Conservation (phyloP, 2,888 invertebrate species). For the Lasioglossum lativentre region DNA sequence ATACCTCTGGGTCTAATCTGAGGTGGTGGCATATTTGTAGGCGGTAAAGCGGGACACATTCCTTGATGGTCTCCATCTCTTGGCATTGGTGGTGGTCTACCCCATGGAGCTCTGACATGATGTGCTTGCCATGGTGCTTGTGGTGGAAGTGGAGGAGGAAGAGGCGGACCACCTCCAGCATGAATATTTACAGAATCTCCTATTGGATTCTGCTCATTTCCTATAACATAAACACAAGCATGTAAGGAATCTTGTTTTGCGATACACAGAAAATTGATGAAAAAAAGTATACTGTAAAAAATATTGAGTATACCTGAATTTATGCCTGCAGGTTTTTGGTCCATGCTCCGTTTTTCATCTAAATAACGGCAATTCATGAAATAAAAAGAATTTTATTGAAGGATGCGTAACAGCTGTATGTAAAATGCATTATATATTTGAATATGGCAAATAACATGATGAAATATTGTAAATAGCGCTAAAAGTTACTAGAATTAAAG, state of each 20-base stretch:
- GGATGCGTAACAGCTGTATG: constrained; percentile 37
- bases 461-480: constrained; percentile 61
- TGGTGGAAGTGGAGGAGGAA: constrained; percentile 69
- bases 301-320: constrained; percentile 76
- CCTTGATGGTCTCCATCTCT: constrained; percentile 75
- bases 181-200: constrained; percentile 73
- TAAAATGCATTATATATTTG: constrained; percentile 47
- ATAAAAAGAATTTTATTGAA: constrained; percentile 42
- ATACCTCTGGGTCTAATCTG: constrained; percentile 78
- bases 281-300: constrained; percentile 19
- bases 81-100: constrained; percentile 78
- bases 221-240: constrained; percentile 39
- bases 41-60: constrained; percentile 70
- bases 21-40: constrained; percentile 81
- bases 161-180: constrained; percentile 66
- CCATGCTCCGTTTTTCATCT: constrained; percentile 82
- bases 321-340: constrained; percentile 76
- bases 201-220: constrained; percentile 76
- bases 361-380: constrained; percentile 65
- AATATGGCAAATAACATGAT: constrained; percentile 63
- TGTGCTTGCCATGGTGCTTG: constrained; percentile 79
- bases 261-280: not conserved
- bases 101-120: constrained; percentile 78
- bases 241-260: not conserved
- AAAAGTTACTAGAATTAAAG: not conserved